Evolutionary conservation across 1,140 invertebrate species (phyloP).

Genomic region (Drosophila virilis): DNA sequence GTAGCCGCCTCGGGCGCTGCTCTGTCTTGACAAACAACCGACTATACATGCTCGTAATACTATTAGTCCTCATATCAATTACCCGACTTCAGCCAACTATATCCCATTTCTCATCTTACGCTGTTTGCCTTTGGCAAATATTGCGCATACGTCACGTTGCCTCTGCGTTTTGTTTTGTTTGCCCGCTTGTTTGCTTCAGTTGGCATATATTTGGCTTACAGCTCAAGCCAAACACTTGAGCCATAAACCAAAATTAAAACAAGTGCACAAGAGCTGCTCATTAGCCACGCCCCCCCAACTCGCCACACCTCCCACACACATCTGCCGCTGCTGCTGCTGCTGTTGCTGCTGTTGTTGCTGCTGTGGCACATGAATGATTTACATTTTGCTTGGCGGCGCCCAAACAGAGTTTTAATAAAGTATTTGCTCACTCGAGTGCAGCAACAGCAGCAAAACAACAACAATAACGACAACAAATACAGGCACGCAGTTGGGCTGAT

Average conservation of each 20-base stretch:
- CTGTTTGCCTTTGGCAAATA: conserved; percentile 21
- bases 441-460: conserved; percentile 23
- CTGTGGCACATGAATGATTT: conserved; percentile 42
- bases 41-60: conserved; percentile 48
- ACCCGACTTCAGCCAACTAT: conserved; percentile 29
- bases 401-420: conserved; percentile 74
- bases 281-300: conserved; percentile 38
- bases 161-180: not conserved
- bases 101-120: not conserved
- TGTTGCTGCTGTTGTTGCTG: conserved; percentile 3
- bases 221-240: conserved; percentile 62
- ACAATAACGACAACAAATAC: conserved; percentile 17
- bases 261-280: conserved; percentile 55
- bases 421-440: conserved; percentile 77
- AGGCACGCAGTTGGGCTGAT: not conserved
- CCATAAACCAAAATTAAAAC: conserved; percentile 53
- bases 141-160: conserved; percentile 54
- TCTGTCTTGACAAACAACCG: conserved; percentile 40
- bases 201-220: conserved; percentile 57
- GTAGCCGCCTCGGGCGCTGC: not conserved
- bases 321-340: conserved; percentile 10
- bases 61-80: conserved; percentile 74
- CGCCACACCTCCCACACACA: conserved; percentile 10
- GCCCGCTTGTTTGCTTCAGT: not conserved
- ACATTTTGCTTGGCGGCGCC: conserved; percentile 29